Percentiles rank a stretch among this genome's conserved stretches.
Evolutionary conservation across 2,888 invertebrate genomes (phyloP).

Genomic region (Pachymerium ferrugineum): DNA sequence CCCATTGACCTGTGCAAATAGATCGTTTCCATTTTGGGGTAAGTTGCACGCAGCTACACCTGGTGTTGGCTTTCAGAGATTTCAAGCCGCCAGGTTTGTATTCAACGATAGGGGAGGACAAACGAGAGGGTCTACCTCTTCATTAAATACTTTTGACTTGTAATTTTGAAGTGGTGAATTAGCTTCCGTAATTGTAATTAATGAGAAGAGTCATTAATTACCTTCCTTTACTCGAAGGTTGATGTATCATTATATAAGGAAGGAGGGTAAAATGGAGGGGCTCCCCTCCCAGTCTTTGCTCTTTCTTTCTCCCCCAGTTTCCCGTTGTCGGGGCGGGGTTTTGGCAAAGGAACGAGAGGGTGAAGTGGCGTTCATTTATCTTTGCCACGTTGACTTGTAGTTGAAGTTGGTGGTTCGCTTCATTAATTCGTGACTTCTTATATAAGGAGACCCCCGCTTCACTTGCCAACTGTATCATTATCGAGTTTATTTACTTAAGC

Average conservation of each 20-base stretch:
- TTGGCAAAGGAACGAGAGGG: conserved; percentile 17
- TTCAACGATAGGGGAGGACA: neutral
- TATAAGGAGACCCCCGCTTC: conserved; percentile 17
- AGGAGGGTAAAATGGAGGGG: conserved; percentile 17
- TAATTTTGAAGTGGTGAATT: conserved; percentile 24
- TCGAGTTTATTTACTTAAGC: conserved; percentile 25
- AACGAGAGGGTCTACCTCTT: conserved; percentile 23
- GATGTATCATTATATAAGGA: conserved; percentile 20
- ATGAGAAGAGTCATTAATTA: conserved; percentile 23
- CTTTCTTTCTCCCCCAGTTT: conserved; percentile 18
- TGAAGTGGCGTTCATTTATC: conserved; percentile 23
- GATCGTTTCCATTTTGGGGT: conserved; percentile 14
- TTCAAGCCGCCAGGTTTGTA: neutral
- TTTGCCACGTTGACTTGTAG: conserved; percentile 24
- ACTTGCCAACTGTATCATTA: conserved; percentile 27
- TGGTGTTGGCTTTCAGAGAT: conserved; percentile 2
- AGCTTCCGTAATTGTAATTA: conserved; percentile 25
- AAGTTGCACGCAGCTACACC: neutral
- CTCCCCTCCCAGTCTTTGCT: neutral
- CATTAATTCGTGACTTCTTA: conserved; percentile 27
- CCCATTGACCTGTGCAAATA: conserved; percentile 15
- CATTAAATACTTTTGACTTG: conserved; percentile 27
- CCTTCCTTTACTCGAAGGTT: conserved; percentile 6
- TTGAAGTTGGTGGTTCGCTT: conserved; percentile 27
- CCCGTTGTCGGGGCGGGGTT: conserved; percentile 27